Evolutionary conservation across 1,140 invertebrate species (phyloP), one percentile per base, ranked within the genome.

Genomic region (Drosophila willistoni): DNA sequence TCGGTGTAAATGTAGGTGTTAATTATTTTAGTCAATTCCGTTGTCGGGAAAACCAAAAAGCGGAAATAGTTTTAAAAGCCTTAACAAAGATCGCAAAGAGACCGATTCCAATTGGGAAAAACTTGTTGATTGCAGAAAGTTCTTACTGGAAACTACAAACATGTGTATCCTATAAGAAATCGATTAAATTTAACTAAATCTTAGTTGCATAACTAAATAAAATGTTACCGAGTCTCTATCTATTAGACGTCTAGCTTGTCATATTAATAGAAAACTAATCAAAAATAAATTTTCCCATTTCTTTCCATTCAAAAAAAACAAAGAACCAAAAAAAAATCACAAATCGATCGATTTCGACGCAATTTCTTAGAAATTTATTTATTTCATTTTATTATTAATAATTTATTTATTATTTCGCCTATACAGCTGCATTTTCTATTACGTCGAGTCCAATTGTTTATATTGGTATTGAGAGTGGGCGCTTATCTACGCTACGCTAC

Each of bases 401-500:
- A 61, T 56, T 64, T 19, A 51, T 64, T 64, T 63, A 69, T 54
- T 73, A 39, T 73, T 56, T 55, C 7, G 39, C 39, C 41, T 44
- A 59, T 36, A 73, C 61, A 64, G 42, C 22, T 59, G 54, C 39
- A 54, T 66, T 57, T 56, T 14, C n/a, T 47, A 17, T 42, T 22
- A 51, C 44, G 44, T 51, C 17, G 44, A 51, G 44, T 22, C 44
- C 44, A 51, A n/a, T 51, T 39, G 36, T 54, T 69, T 64, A 22
- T 72, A n/a, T 71, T 41, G 17, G 41, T 68, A 22, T 71, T 63
- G 25, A 39, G 34, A 39, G 36, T 12, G 39, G 29, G 29, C 14
- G 62, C 76, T 85, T 86, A 86, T 86, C 82, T 87, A 73, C 75
- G 79, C 71, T 68, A 65, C 78, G 67, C 66, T 76, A 59, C 56